A percentile compares a stretch with the other conserved stretches of the same genome.
These are phyloP conservation scores for Exocentrus adspersus DNA, from an alignment of 2,888 invertebrate genomes.

Conservation along the genomic window DNA sequence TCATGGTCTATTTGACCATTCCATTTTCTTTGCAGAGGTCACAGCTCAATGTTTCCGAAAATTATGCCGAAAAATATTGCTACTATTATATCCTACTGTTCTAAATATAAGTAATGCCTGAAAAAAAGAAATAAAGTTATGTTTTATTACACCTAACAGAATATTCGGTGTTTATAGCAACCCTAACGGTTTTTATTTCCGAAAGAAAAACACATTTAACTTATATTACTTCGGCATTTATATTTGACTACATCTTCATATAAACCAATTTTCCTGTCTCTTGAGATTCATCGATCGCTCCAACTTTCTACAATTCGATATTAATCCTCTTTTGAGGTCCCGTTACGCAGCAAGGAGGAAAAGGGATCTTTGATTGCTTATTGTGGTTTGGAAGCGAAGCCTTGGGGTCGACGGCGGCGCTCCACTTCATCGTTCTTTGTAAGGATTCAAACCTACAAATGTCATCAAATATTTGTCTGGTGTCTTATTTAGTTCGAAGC, in stretches of 20 bases:
- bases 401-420: slow-evolving; percentile 28
- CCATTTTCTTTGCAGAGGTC: slow-evolving; percentile 21
- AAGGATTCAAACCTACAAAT: slow-evolving; percentile 38
- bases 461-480: slow-evolving; percentile 43
- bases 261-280: background rate
- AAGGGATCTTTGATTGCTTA: slow-evolving; percentile 49
- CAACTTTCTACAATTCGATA: slow-evolving; percentile 17
- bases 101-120: too few species aligned
- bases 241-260: slow-evolving; percentile 3
- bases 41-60: slow-evolving; percentile 27
- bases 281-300: slow-evolving; percentile 6
- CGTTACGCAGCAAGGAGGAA: slow-evolving; percentile 40
- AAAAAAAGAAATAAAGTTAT: too few species aligned
- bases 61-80: slow-evolving; percentile 13
- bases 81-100: background rate
- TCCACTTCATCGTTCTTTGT: slow-evolving; percentile 31
- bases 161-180: too few species aligned
- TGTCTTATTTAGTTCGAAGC: slow-evolving; percentile 32
- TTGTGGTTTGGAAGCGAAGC: slow-evolving; percentile 42
- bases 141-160: too few species aligned
- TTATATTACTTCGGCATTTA: background rate
- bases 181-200: background rate
- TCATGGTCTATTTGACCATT: too few species aligned
- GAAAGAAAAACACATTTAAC: background rate
- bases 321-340: slow-evolving; percentile 27